phyloP scores from a whole-genome alignment of 2,888 invertebrate species.

The Agriotes lineatus region DNA sequence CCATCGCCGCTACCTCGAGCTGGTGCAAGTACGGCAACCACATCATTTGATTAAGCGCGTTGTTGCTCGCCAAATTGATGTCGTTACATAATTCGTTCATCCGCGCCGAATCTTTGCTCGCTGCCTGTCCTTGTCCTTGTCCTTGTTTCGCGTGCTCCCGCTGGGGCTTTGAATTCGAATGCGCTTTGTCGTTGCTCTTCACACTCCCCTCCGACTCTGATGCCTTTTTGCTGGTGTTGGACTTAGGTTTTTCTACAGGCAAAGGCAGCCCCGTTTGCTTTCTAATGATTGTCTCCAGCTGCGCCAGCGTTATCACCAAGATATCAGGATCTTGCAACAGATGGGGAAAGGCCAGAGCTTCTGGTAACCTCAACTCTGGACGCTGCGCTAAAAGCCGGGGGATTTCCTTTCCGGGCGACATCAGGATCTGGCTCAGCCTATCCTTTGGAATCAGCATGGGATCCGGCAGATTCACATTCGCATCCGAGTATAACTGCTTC shows the following conservation, averaged over 20 bases:
- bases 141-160: constrained; percentile 31
- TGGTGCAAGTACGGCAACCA: constrained; percentile 80
- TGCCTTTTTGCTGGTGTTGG: not conserved
- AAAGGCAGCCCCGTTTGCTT: constrained; percentile 25
- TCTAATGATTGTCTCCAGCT: constrained; percentile 73
- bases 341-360: constrained; percentile 79
- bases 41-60: constrained; percentile 78
- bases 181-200: not conserved
- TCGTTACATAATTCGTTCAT: constrained; percentile 32
- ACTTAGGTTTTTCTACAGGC: constrained; percentile 23
- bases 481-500: constrained; percentile 75
- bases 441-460: constrained; percentile 85
- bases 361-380: constrained; percentile 80
- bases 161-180: constrained; percentile 25
- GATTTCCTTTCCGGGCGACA: constrained; percentile 81
- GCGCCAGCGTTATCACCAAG: constrained; percentile 80
- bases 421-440: constrained; percentile 77
- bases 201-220: constrained; percentile 6
- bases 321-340: constrained; percentile 83
- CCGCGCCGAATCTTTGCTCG: constrained; percentile 27
- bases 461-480: constrained; percentile 82
- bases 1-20: constrained; percentile 71
- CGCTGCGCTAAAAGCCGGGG: constrained; percentile 78
- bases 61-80: constrained; percentile 26
- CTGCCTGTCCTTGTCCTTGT: constrained; percentile 42